Percentiles rank a stretch among this genome's conserved stretches.
Evolutionary conservation across 2,797 vertebrate genomes (phyloP).

Genomic region (Valencia hispanica): DNA sequence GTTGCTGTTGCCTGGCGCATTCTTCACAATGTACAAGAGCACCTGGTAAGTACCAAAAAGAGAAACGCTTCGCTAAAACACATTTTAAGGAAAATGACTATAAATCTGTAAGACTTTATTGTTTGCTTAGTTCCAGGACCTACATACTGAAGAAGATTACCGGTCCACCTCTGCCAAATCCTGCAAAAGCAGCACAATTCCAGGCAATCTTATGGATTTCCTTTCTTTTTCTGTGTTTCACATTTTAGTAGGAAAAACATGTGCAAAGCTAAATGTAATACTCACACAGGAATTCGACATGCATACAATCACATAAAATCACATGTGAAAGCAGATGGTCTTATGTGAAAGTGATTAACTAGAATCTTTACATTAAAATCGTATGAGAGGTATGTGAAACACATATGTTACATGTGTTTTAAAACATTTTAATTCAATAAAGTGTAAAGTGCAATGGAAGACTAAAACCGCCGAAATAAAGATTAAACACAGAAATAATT

Average conservation of each 20-base stretch:
- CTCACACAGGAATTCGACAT: neutral
- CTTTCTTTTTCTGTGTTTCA: neutral
- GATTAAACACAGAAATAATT: no score
- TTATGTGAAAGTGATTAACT: neutral
- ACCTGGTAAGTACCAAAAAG: conserved; percentile 1
- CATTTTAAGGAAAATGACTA: neutral
- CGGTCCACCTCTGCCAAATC: conserved; percentile 9
- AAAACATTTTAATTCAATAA: neutral
- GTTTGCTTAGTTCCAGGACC: neutral
- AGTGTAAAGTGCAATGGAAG: neutral
- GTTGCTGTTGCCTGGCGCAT: neutral
- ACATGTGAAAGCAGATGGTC: neutral
- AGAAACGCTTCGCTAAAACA: neutral
- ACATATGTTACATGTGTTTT: neutral
- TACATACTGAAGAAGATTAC: conserved; percentile 1
- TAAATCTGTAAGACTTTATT: neutral
- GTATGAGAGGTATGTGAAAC: no score
- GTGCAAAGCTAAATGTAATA: neutral
- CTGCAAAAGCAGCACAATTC: neutral
- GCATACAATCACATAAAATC: neutral
- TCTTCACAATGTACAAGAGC: neutral
- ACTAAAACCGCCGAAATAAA: no score
- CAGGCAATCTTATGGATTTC: neutral
- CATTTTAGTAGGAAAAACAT: neutral
- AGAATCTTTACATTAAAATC: no score